phyloP scores from a whole-genome alignment of 2,888 invertebrate species.

The Nymphalis polychloros region DNA sequence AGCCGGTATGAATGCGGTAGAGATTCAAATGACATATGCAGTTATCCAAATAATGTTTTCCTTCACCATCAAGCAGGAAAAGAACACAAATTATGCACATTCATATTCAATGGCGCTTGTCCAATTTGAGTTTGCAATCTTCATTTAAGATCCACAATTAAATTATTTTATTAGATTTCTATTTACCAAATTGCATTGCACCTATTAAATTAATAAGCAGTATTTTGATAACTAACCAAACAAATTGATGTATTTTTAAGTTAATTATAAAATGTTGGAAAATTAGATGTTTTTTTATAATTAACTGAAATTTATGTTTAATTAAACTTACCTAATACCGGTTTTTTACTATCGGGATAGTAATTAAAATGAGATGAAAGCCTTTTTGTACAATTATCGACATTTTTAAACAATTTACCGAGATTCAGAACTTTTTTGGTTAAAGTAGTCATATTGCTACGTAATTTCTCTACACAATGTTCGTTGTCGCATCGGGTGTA shows the following conservation, averaged over 20 bases:
- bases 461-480: constrained; percentile 28
- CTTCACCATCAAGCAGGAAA: too few relatives aligned
- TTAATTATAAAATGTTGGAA: constrained; percentile 4
- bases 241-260: background rate
- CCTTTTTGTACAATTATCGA: constrained; percentile 58
- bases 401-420: constrained; percentile 59
- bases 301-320: background rate
- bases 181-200: background rate
- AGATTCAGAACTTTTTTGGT: constrained; percentile 54
- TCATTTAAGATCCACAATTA: too few relatives aligned
- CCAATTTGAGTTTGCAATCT: too few relatives aligned
- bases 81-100: too few relatives aligned
- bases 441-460: constrained; percentile 59
- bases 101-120: too few relatives aligned
- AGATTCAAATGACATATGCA: too few relatives aligned
- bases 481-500: constrained; percentile 31
- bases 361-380: constrained; percentile 83
- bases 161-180: constrained; percentile 1
- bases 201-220: background rate
- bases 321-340: constrained; percentile 68
- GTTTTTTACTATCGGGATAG: constrained; percentile 79
- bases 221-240: background rate
- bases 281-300: background rate
- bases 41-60: too few relatives aligned
- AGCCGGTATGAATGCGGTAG: too few relatives aligned